Conservation (phyloP, 2,113 vertebrate genomes). For the Oxyura jamaicensis region DNA sequence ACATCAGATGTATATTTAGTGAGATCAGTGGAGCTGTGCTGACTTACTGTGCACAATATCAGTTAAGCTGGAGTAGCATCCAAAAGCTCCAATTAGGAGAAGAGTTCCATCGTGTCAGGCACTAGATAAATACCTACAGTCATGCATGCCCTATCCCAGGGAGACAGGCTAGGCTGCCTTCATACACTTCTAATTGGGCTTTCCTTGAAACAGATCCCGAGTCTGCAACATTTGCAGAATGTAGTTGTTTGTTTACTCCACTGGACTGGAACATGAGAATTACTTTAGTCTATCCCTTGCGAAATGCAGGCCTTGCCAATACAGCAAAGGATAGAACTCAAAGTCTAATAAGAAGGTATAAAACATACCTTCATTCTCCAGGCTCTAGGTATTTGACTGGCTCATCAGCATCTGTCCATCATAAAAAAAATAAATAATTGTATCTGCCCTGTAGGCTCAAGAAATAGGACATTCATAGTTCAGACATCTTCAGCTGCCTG, state of each 20-base stretch:
- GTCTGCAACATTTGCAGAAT: not conserved
- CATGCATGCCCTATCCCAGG: not conserved
- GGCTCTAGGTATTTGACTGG: not conserved
- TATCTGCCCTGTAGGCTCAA: not conserved
- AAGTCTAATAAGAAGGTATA: not conserved
- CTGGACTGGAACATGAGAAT: slow-evolving; percentile 6
- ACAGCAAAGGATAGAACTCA: not conserved
- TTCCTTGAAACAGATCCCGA: slow-evolving; percentile 2
- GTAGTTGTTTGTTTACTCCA: slow-evolving; percentile 2
- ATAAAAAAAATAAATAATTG: not conserved
- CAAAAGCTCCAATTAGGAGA: not conserved
- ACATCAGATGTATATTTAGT: not conserved
- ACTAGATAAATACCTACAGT: not conserved
- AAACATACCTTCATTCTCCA: not conserved
- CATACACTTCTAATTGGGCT: not conserved
- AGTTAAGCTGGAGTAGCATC: not conserved
- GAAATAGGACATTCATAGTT: not conserved
- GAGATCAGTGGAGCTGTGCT: not conserved
- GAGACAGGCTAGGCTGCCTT: not conserved
- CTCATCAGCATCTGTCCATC: not conserved
- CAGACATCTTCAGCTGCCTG: not conserved
- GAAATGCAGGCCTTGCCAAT: not conserved
- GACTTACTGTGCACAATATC: not conserved
- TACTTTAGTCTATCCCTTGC: not conserved
- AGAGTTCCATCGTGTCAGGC: not conserved